Evolutionary conservation across 2,888 invertebrate species (phyloP).

Genomic region (Quadroppia sp.): DNA sequence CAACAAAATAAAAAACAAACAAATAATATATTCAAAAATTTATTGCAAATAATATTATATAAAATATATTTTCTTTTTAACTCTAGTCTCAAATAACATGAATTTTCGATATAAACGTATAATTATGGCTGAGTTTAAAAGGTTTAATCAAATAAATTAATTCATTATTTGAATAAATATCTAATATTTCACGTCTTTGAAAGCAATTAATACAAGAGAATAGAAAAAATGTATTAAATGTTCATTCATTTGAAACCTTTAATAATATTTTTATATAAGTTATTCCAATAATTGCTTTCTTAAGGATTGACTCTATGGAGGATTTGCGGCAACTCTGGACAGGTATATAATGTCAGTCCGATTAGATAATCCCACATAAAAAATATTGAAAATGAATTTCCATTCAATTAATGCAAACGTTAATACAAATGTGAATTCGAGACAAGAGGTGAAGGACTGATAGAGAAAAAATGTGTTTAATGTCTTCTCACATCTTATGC

Average conservation of each 20-base stretch:
- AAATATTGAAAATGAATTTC: neutral
- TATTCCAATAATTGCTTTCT: too few species aligned
- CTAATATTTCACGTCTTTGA: neutral
- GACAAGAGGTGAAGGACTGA: neutral
- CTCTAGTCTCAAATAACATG: neutral
- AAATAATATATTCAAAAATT: neutral
- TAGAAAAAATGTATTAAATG: neutral
- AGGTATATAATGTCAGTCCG: too few species aligned
- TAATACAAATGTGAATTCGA: neutral
- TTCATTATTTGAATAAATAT: conserved; percentile 1
- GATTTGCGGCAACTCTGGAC: too few species aligned
- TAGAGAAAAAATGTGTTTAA: neutral
- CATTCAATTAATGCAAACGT: neutral
- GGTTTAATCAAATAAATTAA: conserved; percentile 5
- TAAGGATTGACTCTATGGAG: too few species aligned
- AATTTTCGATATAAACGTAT: neutral
- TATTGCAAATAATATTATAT: neutral
- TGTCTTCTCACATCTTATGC: too few species aligned
- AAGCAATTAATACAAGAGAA: neutral
- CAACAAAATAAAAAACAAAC: too few species aligned
- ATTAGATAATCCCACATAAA: neutral
- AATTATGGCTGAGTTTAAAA: conserved; percentile 3
- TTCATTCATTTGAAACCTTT: neutral
- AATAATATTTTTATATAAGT: too few species aligned
- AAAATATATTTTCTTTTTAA: neutral